A percentile compares a stretch with the other conserved stretches of the same genome.
Conservation (phyloP, 2,113 vertebrate species). For the Accipiter cooperii region DNA sequence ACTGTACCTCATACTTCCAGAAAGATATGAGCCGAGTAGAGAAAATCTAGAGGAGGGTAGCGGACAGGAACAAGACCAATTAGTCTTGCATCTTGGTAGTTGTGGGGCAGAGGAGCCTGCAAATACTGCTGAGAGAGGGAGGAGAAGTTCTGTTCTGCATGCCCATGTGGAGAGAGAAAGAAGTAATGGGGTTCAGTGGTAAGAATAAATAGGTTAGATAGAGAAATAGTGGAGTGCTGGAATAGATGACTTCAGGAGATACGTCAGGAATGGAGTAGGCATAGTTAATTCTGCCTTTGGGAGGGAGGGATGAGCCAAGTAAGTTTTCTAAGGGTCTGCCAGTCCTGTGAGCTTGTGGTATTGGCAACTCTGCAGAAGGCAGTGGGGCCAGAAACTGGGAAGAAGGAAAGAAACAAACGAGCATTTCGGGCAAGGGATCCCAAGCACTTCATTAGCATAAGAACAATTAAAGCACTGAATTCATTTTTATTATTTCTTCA, state of each 20-base stretch:
- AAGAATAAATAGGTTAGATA: neutral
- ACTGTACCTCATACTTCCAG: neutral
- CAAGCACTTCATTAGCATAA: neutral
- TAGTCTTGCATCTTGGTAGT: accelerated
- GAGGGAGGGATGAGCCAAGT: neutral
- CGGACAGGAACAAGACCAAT: accelerated
- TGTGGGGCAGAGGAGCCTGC: neutral
- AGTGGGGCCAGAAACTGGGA: neutral
- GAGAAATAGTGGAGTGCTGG: neutral
- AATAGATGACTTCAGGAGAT: neutral
- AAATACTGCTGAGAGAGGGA: neutral
- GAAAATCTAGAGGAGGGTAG: neutral
- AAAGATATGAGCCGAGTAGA: neutral
- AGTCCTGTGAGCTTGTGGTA: neutral
- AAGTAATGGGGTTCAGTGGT: neutral
- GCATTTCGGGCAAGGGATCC: neutral
- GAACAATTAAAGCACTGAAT: neutral
- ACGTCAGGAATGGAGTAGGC: neutral
- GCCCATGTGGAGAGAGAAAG: neutral
- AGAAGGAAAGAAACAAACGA: neutral
- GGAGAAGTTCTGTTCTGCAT: neutral
- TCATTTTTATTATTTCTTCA: neutral
- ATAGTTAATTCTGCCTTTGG: neutral
- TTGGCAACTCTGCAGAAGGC: neutral
- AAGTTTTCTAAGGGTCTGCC: neutral